Base-by-base conservation (phyloP, 2,888 invertebrate species). In the Drosophila dives region DNA sequence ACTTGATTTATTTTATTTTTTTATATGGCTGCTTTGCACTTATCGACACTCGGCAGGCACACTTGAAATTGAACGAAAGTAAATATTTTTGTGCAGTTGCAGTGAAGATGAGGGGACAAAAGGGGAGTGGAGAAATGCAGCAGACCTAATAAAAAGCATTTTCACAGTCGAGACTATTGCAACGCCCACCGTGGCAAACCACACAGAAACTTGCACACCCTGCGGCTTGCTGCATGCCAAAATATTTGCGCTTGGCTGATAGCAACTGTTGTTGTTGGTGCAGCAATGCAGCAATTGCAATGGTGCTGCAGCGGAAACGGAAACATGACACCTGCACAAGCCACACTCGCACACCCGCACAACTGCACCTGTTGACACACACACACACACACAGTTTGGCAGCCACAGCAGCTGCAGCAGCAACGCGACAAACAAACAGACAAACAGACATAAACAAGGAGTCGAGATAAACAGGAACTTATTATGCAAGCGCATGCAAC, bases 391-490 rank as follows among this genome's bases (percentile, higher is more conserved):
- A 40, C 15, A 20, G 20, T 23, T 1, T 7, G 33, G 17, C 34
- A 20, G 23, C 8, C 20, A 34, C 20, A 50, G 55, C 20, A 32
- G 60, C 38, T 36, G 56, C 56, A 12, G 60, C 33, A 53, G 65
- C 68, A 62, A 42, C 53, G 64, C 32, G 56, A 59, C 54, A 62
- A 23, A 23, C 23, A 23, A 2, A 23, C 83, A 77, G 79, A 69
- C 86, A 83, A 79, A 76, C 76, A 76, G 55, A 74, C 79, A 64
- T 58, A 70, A 77, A 86, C 72, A 74, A 78, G 66, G 85, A 81
- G 74, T 72, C 66, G 71, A 81, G 87, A 86, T 89, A 89, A 86
- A 86, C 89, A 87, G 86, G 80, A 86, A 86, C 89, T 82, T 86
- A 87, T 86, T 86, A 86, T 86, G 86, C 86, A 86, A 85, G 70